These are phyloP conservation scores for Salvelinus alpinus DNA, from an alignment of 2,113 vertebrate species.

Conservation along the genomic window DNA sequence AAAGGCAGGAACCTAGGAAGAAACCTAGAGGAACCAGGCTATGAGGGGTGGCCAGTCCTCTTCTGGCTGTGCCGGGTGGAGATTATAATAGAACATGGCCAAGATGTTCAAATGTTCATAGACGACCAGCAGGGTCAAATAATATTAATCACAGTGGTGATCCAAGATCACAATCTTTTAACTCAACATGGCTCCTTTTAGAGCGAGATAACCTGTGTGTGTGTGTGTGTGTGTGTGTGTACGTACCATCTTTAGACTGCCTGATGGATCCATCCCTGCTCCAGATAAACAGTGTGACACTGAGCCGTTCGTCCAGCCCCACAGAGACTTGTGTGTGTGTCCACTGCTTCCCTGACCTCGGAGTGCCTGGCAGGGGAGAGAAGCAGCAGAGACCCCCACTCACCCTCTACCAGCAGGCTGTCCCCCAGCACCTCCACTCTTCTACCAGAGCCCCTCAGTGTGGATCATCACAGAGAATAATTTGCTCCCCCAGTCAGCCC, in stretches of 20 bases:
- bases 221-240: neutral
- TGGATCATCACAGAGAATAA: slow-evolving; percentile 43
- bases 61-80: no score
- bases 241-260: slow-evolving; percentile 59
- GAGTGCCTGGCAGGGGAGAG: slow-evolving; percentile 49
- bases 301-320: slow-evolving; percentile 57
- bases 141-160: no score
- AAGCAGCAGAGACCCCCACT: slow-evolving; percentile 5
- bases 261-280: slow-evolving; percentile 26
- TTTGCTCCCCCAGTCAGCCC: slow-evolving; percentile 69
- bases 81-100: no score
- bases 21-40: no score
- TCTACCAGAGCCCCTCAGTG: neutral
- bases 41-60: no score
- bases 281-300: neutral
- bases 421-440: slow-evolving; percentile 5
- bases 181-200: neutral
- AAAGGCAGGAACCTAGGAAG: no score
- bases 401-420: slow-evolving; percentile 41
- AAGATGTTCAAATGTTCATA: no score
- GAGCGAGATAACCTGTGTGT: neutral
- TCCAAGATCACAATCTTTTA: no score
- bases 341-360: slow-evolving; percentile 83
- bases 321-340: slow-evolving; percentile 82
- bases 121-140: no score